Percentiles rank a stretch among this genome's conserved stretches.
These are phyloP conservation scores for Reticulitermes speratus DNA, from an alignment of 1,140 invertebrate species.

Conservation along the genomic window DNA sequence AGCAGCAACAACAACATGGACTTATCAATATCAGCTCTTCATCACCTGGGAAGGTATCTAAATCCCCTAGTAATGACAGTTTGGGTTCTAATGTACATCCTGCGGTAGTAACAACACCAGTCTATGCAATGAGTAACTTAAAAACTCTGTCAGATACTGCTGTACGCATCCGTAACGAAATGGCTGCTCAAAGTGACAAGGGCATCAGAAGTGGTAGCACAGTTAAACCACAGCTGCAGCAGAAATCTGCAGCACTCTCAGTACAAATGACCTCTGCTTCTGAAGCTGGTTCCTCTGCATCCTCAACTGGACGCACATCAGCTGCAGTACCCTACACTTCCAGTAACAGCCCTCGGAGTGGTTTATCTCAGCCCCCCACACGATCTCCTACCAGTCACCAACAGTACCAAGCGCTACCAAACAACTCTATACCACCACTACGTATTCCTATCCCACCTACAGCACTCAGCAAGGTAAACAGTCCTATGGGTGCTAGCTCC, in stretches of 20 bases:
- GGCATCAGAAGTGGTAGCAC: background rate
- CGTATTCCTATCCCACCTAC: slow-evolving; percentile 26
- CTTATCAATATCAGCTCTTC: slow-evolving; percentile 26
- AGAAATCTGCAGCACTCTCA: background rate
- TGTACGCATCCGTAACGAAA: slow-evolving; percentile 38
- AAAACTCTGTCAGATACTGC: slow-evolving; percentile 41
- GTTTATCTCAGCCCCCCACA: background rate
- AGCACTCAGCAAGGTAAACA: slow-evolving; percentile 11
- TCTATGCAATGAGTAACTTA: slow-evolving; percentile 40
- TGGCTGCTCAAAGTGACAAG: slow-evolving; percentile 23
- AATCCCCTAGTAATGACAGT: background rate
- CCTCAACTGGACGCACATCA: background rate
- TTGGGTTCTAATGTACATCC: slow-evolving; percentile 35
- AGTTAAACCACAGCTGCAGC: background rate
- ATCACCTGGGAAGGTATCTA: background rate
- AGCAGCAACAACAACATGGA: slow-evolving; percentile 29
- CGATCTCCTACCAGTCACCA: background rate
- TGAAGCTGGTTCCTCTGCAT: background rate
- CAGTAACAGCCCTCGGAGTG: background rate
- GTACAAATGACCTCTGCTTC: background rate
- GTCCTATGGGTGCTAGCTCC: background rate
- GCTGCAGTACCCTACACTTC: background rate
- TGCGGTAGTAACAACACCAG: slow-evolving; percentile 34
- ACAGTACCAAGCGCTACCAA: background rate
- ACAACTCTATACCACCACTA: slow-evolving; percentile 23